Percentiles rank a stretch among this genome's conserved stretches.
These are phyloP conservation scores for Tortrix viridana DNA, from an alignment of 2,888 invertebrate species.

Conservation along the genomic window DNA sequence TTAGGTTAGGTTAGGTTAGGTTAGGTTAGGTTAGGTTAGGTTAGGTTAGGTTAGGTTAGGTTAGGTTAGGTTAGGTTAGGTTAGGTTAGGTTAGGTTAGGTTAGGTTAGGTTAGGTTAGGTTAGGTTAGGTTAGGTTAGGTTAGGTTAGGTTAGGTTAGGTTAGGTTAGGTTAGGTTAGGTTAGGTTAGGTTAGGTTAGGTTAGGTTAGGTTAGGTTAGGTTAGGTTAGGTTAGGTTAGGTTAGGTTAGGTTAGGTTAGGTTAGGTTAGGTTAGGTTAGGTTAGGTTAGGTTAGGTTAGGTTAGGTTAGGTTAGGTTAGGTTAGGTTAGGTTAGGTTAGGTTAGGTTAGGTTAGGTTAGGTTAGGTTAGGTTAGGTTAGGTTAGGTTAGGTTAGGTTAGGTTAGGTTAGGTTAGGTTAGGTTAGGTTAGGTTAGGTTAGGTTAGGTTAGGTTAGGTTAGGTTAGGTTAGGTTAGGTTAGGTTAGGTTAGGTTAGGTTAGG, in stretches of 20 bases:
- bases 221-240: conserved; percentile 33
- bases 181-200: conserved; percentile 33
- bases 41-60: conserved; percentile 33
- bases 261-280: conserved; percentile 33
- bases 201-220: conserved; percentile 33
- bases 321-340: conserved; percentile 33
- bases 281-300: conserved; percentile 33
- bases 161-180: conserved; percentile 33
- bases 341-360: conserved; percentile 33
- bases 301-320: conserved; percentile 33
- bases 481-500: conserved; percentile 33
- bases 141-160: conserved; percentile 33
- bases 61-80: conserved; percentile 33
- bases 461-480: conserved; percentile 33
- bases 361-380: conserved; percentile 33
- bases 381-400: conserved; percentile 33
- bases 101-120: conserved; percentile 33
- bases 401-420: conserved; percentile 33
- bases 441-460: conserved; percentile 33
- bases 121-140: conserved; percentile 33
- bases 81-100: conserved; percentile 33
- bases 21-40: conserved; percentile 33
- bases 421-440: conserved; percentile 33
- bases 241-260: conserved; percentile 33
- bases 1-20: conserved; percentile 33